Evolutionary conservation across 1,140 invertebrate species (phyloP), one percentile per base, ranked within the genome.

Genomic region (Bombus confusus): DNA sequence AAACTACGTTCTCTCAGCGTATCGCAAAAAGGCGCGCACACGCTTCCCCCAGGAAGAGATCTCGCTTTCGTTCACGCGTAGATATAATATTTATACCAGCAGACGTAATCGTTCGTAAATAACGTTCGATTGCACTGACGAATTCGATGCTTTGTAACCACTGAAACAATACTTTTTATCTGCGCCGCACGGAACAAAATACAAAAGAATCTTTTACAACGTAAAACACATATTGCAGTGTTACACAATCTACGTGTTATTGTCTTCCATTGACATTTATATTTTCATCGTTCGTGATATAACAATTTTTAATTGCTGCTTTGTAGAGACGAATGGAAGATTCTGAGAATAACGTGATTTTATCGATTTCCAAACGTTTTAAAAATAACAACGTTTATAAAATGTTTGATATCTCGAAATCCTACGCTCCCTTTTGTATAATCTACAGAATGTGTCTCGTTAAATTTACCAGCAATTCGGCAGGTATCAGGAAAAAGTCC

Each of bases 61-160:
- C 18, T 68, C 37, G 66, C 18, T 68, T 25, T 25, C 9, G 34
- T 68, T 25, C 3, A 18, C 34, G 31, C 31, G 15, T 12, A 25
- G 31, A 66, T 34, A 34, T 66, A 22, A 8, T 34, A 59, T 69
- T 52, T 52, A 8, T 47, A 69, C 77, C 41, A 69, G 62, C 57
- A 28, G 10, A 57, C 41, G 79, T 39, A 74, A 37, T 62, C 73
- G 43, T 39, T 71, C 41, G 43, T 62, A 75, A 80, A 87, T 84
- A 89, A 83, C 62, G 47, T 64, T 78, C 74, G 81, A 84, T 80
- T 68, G 69, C 68, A 28, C 71, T 37, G 84, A 74, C 37, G 62
- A 73, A 41, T 83, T 77, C 62, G 41, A 69, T 72, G 10, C 62
- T n/a, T 31, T 57, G 43, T 52, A 59, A 9, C n/a, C 34, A 52